Evolutionary conservation across 2,113 vertebrate species (phyloP), one percentile per base, ranked within the genome.

Genomic region (Oplegnathus fasciatus): DNA sequence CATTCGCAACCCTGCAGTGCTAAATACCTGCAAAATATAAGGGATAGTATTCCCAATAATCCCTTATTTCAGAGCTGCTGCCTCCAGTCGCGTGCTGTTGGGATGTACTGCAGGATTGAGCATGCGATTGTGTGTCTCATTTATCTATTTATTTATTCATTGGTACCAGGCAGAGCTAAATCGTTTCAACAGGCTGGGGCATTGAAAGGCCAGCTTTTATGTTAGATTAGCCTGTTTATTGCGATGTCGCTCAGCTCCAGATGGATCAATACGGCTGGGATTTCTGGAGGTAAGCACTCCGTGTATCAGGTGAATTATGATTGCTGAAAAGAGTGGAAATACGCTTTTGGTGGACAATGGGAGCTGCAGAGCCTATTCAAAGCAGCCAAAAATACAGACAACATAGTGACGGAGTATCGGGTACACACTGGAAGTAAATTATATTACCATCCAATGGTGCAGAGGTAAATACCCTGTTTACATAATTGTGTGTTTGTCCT

Each of bases 91-190:
- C 66, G 68, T 84, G 80, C 30, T 57, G 72, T 88, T 78, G 65
- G 87, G 68, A 86, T 83, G 58, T 83, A 72, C 46, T 14, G 42
- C 66, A 17, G 77, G 75, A 77, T 85, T 9, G 13, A 76, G 77
- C 64, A 30, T n/a, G 55, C 32, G 75, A 91, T 90, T 83, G 78
- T 82, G 80, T 67, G 75, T 90, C 89, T 91, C 79, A 90, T 93
- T 91, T 89, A 89, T 89, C 91, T 91, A 76, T 93, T 94, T 94
- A 94, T 94, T 93, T 94, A 94, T 95, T 94, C 93, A 94, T 94
- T 83, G 94, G 88, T 88, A 92, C 67, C 69, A 87, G 92, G 85
- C 86, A 82, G 74, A 83, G 87, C 84, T 90, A 88, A 93, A 94
- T 89, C 79, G 71, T 89, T 92, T 89, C 87, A 86, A 90, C 86